Evolutionary conservation across 2,113 vertebrate species (phyloP), one percentile per base, ranked within the genome.

Genomic region (Nothocercus nigrocapillus): DNA sequence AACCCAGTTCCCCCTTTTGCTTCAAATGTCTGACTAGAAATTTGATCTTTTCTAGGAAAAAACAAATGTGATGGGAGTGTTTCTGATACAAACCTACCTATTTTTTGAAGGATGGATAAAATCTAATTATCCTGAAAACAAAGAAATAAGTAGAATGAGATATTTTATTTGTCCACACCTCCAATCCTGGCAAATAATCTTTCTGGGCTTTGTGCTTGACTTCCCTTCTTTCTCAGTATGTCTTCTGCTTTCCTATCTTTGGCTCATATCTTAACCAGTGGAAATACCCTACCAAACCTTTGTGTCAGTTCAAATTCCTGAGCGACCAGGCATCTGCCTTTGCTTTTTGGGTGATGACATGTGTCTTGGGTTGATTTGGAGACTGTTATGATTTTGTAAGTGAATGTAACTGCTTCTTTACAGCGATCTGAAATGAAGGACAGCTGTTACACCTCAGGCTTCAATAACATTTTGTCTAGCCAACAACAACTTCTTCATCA

Each of bases 331-430:
- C n/a, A 56, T 66, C 81, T 59, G 30, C 45, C 49, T 86, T 89
- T 89, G 51, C 30, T 47, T 70, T 91, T 61, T 53, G 61, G 80
- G 88, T 62, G 95, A 64, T 82, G 95, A 96, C 61, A 75, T 10
- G 5, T 78, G 74, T 51, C 69, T 81, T 86, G 61, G 45, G 34
- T 82, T 97, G 95, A 96, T 97, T 95, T 97, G 92, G 80, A 92
- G 88, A 8, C 94, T 95, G 92, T 47, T 92, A 75, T 11, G 92
- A 32, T 92, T 93, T 95, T 90, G 88, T 93, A 92, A 93, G 61
- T 90, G 88, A 56, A 73, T 93, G 38, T 51, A 84, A 92, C 51
- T 86, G 45, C 73, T 95, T 86, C 94, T 90, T 92, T 78, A 64
- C 0, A 0, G 53, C 66, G 81, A 79, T 94, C 73, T 74, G 69